phyloP scores from a whole-genome alignment of 2,888 invertebrate species.

The Acronicta aceris region DNA sequence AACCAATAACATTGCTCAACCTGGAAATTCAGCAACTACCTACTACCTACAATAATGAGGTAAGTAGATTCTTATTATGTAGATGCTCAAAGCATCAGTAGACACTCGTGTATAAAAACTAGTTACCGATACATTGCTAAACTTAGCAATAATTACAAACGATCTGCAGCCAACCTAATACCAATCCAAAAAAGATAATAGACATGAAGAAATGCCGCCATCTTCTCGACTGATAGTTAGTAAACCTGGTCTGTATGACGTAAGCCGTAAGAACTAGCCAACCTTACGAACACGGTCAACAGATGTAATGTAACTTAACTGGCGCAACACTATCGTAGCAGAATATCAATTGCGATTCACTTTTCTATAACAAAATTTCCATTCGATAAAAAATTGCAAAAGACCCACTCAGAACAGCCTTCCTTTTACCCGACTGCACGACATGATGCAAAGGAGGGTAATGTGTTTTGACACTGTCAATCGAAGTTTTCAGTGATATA shows the following conservation, averaged over 20 bases:
- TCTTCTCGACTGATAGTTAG: slow-evolving; percentile 34
- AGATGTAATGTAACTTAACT: slow-evolving; percentile 53
- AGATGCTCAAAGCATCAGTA: neutral
- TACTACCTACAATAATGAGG: too few species aligned
- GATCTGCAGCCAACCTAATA: neutral
- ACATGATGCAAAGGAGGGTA: too few species aligned
- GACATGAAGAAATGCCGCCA: slow-evolving; percentile 29
- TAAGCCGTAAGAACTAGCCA: slow-evolving; percentile 36
- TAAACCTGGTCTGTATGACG: slow-evolving; percentile 20
- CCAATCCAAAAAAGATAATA: slow-evolving; percentile 9
- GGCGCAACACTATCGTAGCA: slow-evolving; percentile 61
- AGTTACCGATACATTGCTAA: neutral
- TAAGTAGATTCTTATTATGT: too few species aligned
- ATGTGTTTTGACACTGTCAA: too few species aligned
- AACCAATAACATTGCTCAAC: too few species aligned
- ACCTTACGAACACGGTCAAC: slow-evolving; percentile 45
- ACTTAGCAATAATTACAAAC: neutral
- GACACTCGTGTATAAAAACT: neutral
- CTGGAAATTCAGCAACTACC: too few species aligned
- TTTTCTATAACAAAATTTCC: slow-evolving; percentile 18
- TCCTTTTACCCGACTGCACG: too few species aligned
- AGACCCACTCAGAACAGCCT: slow-evolving; percentile 8
- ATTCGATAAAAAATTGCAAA: slow-evolving; percentile 11
- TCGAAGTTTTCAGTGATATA: too few species aligned
- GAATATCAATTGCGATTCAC: slow-evolving; percentile 65